Conservation (phyloP, 2,797 vertebrate species). For the Ficedula albicollis region DNA sequence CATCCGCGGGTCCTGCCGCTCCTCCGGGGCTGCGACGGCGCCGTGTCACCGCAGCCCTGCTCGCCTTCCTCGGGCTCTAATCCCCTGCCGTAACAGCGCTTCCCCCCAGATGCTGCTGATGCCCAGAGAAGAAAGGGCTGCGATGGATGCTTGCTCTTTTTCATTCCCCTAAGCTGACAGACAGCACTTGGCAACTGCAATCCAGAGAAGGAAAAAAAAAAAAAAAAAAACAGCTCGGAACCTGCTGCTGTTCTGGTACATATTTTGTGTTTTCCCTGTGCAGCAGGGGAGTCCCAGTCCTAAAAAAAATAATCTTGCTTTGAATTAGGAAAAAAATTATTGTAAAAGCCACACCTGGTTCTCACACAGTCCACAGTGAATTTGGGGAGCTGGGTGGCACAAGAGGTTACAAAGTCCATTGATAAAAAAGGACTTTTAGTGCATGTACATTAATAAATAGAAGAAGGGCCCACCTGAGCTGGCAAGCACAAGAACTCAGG, state of each 20-base stretch:
- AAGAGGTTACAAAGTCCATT: neutral
- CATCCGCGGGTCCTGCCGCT: neutral
- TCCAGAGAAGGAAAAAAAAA: neutral
- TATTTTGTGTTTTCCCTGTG: rapidly evolving
- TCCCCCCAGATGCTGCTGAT: slow-evolving; percentile 4
- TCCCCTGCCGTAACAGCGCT: slow-evolving; percentile 2
- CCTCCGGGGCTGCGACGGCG: neutral
- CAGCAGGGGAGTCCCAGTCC: neutral
- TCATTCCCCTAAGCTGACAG: slow-evolving; percentile 30
- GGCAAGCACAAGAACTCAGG: neutral
- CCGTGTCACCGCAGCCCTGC: neutral
- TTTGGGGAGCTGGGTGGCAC: neutral
- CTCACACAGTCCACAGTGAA: neutral
- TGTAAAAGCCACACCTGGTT: neutral
- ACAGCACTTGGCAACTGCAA: slow-evolving; percentile 12
- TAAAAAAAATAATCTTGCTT: neutral
- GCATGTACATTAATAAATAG: neutral
- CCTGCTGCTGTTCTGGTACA: neutral
- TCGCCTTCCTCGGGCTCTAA: slow-evolving; percentile 14
- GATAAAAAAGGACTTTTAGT: neutral
- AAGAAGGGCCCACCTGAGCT: neutral
- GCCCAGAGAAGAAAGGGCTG: neutral
- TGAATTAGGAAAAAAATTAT: neutral
- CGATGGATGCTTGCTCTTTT: slow-evolving; percentile 48
- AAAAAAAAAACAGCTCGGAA: neutral